Conservation (phyloP, 2,113 vertebrate species). For the Phylloscopus trochilus region DNA sequence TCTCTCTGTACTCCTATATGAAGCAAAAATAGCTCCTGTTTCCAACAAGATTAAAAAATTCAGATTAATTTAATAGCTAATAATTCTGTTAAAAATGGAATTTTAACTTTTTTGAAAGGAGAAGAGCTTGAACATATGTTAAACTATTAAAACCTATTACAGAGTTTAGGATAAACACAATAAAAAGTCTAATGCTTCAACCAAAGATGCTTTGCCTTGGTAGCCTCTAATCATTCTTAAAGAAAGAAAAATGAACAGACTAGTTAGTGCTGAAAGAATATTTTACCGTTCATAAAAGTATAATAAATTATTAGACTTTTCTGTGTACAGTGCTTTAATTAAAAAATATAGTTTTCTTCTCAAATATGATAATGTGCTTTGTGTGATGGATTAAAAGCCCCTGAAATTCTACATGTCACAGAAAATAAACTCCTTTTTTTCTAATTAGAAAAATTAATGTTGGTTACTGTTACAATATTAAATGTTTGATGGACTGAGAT, state of each 20-base stretch:
- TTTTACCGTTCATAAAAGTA: slow-evolving; percentile 23
- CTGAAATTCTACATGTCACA: neutral
- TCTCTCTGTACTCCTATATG: neutral
- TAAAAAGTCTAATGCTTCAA: neutral
- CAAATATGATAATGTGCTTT: neutral
- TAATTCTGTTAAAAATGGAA: neutral
- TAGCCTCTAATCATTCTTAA: slow-evolving; percentile 7
- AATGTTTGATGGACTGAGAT: neutral
- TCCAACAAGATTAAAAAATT: neutral
- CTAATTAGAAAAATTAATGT: neutral
- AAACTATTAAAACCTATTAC: neutral
- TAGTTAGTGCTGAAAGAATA: neutral
- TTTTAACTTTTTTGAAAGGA: neutral
- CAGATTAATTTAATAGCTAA: neutral
- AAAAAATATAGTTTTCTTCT: slow-evolving; percentile 25
- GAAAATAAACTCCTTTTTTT: neutral
- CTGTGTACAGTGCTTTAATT: neutral
- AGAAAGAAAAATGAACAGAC: slow-evolving; percentile 21
- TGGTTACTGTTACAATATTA: neutral
- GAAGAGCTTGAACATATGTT: neutral
- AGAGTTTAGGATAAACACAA: neutral
- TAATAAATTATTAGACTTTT: slow-evolving; percentile 7
- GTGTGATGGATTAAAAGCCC: neutral
- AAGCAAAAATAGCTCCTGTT: neutral
- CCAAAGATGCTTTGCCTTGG: neutral